These are phyloP conservation scores for Erpobdella octoculata DNA, from an alignment of 2,888 invertebrate genomes.

Conservation along the genomic window DNA sequence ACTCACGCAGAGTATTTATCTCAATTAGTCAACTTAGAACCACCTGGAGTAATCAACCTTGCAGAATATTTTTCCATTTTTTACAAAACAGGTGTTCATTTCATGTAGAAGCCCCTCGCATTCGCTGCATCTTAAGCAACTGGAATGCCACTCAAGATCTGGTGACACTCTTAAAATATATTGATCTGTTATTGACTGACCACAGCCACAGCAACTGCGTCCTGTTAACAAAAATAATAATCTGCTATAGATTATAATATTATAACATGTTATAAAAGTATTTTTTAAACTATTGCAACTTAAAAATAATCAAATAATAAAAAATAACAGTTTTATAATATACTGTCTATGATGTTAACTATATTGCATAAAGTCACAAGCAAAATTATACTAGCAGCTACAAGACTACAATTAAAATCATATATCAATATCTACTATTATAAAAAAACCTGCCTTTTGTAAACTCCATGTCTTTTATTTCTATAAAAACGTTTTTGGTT, in stretches of 20 bases:
- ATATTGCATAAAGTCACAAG: too few relatives aligned
- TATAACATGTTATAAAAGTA: not conserved
- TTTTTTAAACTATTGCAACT: not conserved
- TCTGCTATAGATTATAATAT: not conserved
- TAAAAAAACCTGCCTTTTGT: too few relatives aligned
- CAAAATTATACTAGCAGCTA: too few relatives aligned
- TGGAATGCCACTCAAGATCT: slow-evolving; percentile 20
- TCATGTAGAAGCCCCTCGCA: slow-evolving; percentile 20
- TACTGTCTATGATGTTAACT: too few relatives aligned
- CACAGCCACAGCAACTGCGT: slow-evolving; percentile 17
- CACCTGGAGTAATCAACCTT: slow-evolving; percentile 20
- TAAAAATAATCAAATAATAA: not conserved
- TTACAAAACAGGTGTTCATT: slow-evolving; percentile 20
- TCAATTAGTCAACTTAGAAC: not conserved
- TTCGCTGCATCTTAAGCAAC: slow-evolving; percentile 18
- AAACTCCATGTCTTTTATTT: too few relatives aligned
- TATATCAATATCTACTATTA: too few relatives aligned
- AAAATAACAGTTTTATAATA: too few relatives aligned
- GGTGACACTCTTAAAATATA: slow-evolving; percentile 20
- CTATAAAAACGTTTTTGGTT: too few relatives aligned
- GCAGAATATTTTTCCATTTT: slow-evolving; percentile 19
- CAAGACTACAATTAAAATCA: too few relatives aligned
- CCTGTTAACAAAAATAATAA: not conserved
- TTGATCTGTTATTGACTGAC: slow-evolving; percentile 21
- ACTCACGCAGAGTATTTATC: not conserved